These are phyloP conservation scores for Lanius ludovicianus DNA, from an alignment of 2,113 vertebrate species.

Conservation along the genomic window DNA sequence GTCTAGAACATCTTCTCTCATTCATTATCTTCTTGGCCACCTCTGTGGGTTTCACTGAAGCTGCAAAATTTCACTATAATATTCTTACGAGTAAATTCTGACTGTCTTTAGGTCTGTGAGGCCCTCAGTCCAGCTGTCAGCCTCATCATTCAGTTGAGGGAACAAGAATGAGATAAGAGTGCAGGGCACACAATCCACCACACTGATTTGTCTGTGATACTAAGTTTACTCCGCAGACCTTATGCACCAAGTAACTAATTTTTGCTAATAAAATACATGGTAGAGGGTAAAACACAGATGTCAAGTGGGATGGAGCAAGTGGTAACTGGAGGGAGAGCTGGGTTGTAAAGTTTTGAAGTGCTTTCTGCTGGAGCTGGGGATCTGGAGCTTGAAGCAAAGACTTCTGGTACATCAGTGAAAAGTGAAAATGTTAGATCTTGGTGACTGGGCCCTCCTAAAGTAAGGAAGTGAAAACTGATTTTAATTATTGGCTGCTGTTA, in stretches of 20 bases:
- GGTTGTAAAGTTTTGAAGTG: not conserved
- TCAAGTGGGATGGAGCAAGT: not conserved
- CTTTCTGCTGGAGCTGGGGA: not conserved
- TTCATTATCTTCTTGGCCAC: no score
- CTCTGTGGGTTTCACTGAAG: no score
- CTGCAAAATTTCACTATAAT: no score
- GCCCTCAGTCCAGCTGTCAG: no score
- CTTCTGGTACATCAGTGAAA: not conserved
- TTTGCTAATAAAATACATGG: not conserved
- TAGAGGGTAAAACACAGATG: not conserved
- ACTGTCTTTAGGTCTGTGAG: no score
- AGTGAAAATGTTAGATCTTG: not conserved
- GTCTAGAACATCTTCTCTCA: no score
- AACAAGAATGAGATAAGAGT: not conserved
- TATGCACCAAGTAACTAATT: not conserved
- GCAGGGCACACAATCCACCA: not conserved
- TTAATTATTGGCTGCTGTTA: not conserved
- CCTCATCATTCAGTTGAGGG: not conserved
- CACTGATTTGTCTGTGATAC: not conserved
- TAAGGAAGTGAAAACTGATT: not conserved
- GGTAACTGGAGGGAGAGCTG: not conserved
- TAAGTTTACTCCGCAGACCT: not conserved
- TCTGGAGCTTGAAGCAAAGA: not conserved
- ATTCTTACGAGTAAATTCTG: no score
- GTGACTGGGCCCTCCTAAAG: not conserved